Evolutionary conservation across 2,113 vertebrate species (phyloP).

Genomic region (Cariama cristata): DNA sequence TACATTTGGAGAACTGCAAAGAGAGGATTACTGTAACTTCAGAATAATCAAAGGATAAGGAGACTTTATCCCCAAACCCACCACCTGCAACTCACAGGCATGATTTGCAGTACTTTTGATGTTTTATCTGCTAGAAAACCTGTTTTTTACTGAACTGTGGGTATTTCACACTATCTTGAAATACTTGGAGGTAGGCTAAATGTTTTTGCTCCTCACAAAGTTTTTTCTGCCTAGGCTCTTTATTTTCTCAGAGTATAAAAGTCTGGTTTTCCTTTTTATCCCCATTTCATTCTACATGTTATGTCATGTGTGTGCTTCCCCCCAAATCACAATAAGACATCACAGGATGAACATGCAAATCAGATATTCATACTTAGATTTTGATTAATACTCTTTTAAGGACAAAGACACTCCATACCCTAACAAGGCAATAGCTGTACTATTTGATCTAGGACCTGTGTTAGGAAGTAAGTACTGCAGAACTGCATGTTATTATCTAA

Average conservation of each 20-base stretch:
- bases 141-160: background rate
- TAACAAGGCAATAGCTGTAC: background rate
- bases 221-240: background rate
- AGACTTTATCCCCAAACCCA: background rate
- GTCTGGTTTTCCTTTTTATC: background rate
- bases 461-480: background rate
- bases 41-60: background rate
- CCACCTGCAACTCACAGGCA: background rate
- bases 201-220: background rate
- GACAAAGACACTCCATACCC: background rate
- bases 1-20: background rate
- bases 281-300: background rate
- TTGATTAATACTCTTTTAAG: background rate
- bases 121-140: background rate
- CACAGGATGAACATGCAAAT: background rate
- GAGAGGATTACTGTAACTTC: background rate
- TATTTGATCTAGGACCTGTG: background rate
- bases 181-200: background rate
- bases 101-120: background rate
- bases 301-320: no score
- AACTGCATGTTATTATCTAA: background rate
- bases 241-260: background rate
- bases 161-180: background rate
- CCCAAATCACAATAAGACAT: background rate
- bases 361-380: background rate